phyloP scores from a whole-genome alignment of 2,888 invertebrate genomes.

The Tachina lurida region DNA sequence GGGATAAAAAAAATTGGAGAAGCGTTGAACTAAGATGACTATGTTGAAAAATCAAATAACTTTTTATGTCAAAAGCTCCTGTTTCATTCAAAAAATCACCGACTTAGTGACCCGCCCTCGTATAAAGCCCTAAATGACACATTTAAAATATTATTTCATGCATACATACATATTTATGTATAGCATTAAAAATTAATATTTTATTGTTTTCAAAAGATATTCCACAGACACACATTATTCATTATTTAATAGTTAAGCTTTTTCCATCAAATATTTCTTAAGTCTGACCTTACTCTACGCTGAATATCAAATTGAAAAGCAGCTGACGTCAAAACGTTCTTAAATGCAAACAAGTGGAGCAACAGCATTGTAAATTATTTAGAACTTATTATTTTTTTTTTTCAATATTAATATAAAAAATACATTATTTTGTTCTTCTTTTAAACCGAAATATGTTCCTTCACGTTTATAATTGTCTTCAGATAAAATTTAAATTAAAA shows the following conservation, averaged over 20 bases:
- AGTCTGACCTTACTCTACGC: background rate
- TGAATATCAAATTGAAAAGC: background rate
- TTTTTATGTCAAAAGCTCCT: too few relatives aligned
- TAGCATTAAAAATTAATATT: too few relatives aligned
- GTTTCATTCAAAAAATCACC: too few relatives aligned
- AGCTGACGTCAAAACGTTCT: background rate
- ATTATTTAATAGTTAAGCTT: background rate
- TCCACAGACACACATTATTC: background rate
- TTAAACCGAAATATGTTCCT: background rate
- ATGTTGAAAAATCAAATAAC: too few relatives aligned
- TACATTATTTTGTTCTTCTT: slow-evolving; percentile 10
- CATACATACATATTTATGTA: too few relatives aligned
- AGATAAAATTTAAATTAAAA: slow-evolving; percentile 19
- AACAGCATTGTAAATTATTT: background rate
- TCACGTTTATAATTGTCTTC: slow-evolving; percentile 28
- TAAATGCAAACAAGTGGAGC: background rate
- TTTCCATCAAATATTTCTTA: background rate
- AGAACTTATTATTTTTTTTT: background rate
- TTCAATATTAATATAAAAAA: slow-evolving; percentile 14
- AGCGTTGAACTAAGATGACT: too few relatives aligned
- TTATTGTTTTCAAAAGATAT: background rate
- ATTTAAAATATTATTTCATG: too few relatives aligned
- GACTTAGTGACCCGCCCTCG: too few relatives aligned
- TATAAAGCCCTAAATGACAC: too few relatives aligned
- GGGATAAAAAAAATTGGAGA: too few relatives aligned